These are phyloP conservation scores for Tuberolachnus salignus DNA, from an alignment of 2,888 invertebrate genomes.

Conservation along the genomic window DNA sequence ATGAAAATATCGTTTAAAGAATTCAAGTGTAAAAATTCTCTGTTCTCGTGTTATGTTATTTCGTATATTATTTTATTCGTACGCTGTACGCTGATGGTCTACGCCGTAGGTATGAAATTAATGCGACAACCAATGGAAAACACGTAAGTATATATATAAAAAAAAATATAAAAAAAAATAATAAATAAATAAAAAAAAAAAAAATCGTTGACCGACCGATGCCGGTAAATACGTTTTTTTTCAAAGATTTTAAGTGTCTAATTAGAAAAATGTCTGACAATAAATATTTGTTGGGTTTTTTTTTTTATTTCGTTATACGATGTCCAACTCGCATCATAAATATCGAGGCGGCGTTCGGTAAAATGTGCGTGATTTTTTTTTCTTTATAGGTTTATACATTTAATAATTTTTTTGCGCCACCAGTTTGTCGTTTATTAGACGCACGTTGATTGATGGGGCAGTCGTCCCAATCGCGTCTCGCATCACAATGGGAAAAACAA, in stretches of 20 bases:
- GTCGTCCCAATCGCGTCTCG: constrained; percentile 53
- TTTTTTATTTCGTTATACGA: constrained; percentile 4
- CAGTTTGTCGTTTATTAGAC: constrained; percentile 56
- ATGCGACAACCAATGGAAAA: not conserved
- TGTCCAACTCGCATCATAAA: constrained; percentile 42
- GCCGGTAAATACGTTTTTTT: constrained; percentile 27
- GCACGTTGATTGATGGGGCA: constrained; percentile 52
- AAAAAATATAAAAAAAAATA: not conserved
- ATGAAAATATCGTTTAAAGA: not conserved
- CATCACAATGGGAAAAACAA: constrained; percentile 47
- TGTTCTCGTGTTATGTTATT: constrained; percentile 13
- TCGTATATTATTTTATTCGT: not conserved
- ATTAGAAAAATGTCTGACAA: constrained; percentile 53
- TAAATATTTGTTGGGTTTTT: constrained; percentile 21
- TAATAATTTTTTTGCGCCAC: constrained; percentile 54
- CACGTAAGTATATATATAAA: too few species aligned
- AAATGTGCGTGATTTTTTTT: constrained; percentile 31
- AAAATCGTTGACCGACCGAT: not conserved
- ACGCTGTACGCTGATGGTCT: not conserved
- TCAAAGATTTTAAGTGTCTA: constrained; percentile 53
- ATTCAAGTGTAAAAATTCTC: constrained; percentile 38
- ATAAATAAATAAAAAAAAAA: too few species aligned
- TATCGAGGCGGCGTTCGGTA: constrained; percentile 44
- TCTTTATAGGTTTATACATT: constrained; percentile 20
- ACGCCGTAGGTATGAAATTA: not conserved